Conservation (phyloP, 2,797 vertebrate genomes). For the Anomalospiza imberbis region DNA sequence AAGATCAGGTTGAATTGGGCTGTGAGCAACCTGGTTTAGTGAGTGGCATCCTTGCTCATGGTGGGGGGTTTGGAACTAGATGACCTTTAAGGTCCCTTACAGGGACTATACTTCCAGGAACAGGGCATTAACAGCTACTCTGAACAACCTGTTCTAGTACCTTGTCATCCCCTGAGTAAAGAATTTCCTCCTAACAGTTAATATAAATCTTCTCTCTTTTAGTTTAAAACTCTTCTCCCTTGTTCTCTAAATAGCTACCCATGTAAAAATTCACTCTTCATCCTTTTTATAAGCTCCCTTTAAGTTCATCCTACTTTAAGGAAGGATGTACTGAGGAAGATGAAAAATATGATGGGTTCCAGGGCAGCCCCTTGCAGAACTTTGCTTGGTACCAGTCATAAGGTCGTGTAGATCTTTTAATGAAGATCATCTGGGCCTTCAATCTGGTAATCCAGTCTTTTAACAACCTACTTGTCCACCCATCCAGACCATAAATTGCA, state of each 20-base stretch:
- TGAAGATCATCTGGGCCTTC: neutral
- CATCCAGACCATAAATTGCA: neutral
- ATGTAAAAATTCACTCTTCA: neutral
- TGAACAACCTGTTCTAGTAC: neutral
- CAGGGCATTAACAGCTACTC: neutral
- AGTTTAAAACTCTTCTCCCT: neutral
- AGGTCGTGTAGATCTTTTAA: neutral
- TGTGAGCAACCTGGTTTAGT: fast-evolving
- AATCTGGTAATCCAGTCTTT: neutral
- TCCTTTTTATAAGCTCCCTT: neutral
- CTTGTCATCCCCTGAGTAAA: neutral
- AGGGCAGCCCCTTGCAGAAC: neutral
- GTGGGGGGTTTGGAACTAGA: neutral
- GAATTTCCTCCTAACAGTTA: neutral
- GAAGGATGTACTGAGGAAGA: neutral
- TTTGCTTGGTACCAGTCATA: neutral
- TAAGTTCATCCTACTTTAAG: neutral
- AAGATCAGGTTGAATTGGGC: neutral
- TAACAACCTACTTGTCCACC: neutral
- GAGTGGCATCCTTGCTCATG: neutral
- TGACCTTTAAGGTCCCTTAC: neutral
- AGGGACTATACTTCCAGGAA: neutral
- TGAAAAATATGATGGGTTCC: neutral
- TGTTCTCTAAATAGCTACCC: neutral
- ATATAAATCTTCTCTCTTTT: neutral